A percentile compares a stretch with the other conserved stretches of the same genome.
These are phyloP conservation scores for Pithys albifrons DNA, from an alignment of 2,113 vertebrate species.

Conservation along the genomic window DNA sequence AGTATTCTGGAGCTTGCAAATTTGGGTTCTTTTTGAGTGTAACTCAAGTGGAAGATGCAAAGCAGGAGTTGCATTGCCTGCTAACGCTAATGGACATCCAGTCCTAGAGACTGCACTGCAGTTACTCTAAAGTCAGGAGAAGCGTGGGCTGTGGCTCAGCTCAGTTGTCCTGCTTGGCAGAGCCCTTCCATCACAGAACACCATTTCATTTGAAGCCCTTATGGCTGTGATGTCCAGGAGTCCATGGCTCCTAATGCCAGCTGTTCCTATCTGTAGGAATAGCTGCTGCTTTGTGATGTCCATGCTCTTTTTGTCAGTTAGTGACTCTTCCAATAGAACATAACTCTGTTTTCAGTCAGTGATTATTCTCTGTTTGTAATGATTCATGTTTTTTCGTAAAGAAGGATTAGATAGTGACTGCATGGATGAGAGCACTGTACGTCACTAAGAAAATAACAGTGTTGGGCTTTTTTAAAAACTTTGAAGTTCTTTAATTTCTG, in stretches of 20 bases:
- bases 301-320: neutral
- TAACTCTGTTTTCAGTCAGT: neutral
- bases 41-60: neutral
- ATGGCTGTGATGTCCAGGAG: accelerated
- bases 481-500: neutral
- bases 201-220: neutral
- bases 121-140: neutral
- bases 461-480: neutral
- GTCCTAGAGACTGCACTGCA: neutral
- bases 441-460: neutral
- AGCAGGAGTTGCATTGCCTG: neutral
- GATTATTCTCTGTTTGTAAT: neutral
- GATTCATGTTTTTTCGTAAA: neutral
- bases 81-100: no score
- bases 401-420: neutral
- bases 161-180: neutral
- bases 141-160: neutral
- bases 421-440: accelerated
- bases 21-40: neutral
- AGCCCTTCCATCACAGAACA: neutral
- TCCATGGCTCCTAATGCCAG: neutral
- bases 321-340: neutral
- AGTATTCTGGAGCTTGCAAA: accelerated
- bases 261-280: neutral
- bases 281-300: neutral